phyloP scores from a whole-genome alignment of 1,140 invertebrate species.

The Anastrepha obliqua region DNA sequence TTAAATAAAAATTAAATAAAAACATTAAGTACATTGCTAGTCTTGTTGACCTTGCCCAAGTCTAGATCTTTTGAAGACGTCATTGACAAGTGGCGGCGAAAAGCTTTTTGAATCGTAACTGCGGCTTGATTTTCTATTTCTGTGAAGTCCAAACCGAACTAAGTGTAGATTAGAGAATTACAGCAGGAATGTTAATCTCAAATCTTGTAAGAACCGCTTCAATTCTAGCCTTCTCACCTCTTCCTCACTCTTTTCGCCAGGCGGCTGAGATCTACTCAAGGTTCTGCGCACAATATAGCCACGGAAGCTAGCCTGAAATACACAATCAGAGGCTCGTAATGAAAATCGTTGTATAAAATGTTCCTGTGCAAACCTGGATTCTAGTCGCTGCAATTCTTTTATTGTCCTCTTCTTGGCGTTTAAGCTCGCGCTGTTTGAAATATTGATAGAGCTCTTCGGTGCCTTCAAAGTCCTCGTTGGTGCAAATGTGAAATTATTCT shows the following conservation, averaged over 20 bases:
- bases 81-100: slow-evolving; percentile 2
- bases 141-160: background rate
- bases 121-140: slow-evolving; percentile 50
- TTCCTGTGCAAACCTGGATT: slow-evolving; percentile 61
- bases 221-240: background rate
- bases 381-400: slow-evolving; percentile 61
- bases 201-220: background rate
- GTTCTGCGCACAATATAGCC: slow-evolving; percentile 62
- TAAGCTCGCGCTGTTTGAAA: slow-evolving; percentile 68
- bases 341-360: background rate
- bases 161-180: background rate
- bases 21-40: background rate
- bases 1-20: background rate
- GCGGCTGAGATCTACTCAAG: background rate
- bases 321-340: background rate
- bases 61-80: background rate
- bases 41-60: background rate
- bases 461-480: slow-evolving; percentile 60
- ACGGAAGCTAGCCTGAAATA: slow-evolving; percentile 60
- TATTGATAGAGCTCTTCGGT: slow-evolving; percentile 70
- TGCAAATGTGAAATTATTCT: background rate
- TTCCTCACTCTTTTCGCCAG: background rate
- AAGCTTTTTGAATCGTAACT: slow-evolving; percentile 53
- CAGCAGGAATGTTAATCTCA: background rate
- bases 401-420: slow-evolving; percentile 60